These are phyloP conservation scores for Halesus radiatus DNA, from an alignment of 1,140 invertebrate species.

Conservation along the genomic window DNA sequence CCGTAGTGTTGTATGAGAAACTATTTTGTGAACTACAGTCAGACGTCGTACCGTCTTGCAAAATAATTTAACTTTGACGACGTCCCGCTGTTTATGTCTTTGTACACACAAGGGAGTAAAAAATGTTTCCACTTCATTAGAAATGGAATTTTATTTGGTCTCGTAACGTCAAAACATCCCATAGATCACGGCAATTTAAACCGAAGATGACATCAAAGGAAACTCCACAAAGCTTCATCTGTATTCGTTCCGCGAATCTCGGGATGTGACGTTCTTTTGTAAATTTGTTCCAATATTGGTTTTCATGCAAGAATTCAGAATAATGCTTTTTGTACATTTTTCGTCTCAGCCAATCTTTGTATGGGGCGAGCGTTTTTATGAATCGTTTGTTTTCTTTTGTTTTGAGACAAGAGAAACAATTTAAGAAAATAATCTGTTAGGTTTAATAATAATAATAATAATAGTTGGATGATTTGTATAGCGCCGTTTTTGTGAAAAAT, in stretches of 20 bases:
- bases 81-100: background rate
- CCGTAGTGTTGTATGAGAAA: too few relatives aligned
- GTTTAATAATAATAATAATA: too few relatives aligned
- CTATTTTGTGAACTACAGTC: too few relatives aligned
- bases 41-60: too few relatives aligned
- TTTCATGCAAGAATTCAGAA: slow-evolving; percentile 38
- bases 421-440: too few relatives aligned
- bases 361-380: background rate
- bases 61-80: too few relatives aligned
- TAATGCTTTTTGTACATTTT: slow-evolving; percentile 22
- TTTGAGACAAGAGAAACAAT: too few relatives aligned
- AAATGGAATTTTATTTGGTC: slow-evolving; percentile 32
- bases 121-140: slow-evolving; percentile 29
- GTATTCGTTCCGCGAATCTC: slow-evolving; percentile 36
- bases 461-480: too few relatives aligned
- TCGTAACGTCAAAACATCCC: slow-evolving; percentile 27
- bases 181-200: slow-evolving; percentile 49
- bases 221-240: slow-evolving; percentile 44
- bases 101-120: slow-evolving; percentile 10
- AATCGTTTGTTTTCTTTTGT: slow-evolving; percentile 14
- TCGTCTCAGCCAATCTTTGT: slow-evolving; percentile 5
- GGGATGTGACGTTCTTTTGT: slow-evolving; percentile 33
- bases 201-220: slow-evolving; percentile 44
- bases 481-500: too few relatives aligned
- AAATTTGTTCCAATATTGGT: slow-evolving; percentile 37